Base-by-base conservation (phyloP, 2,797 vertebrate genomes). In the Crypturellus tataupa region DNA sequence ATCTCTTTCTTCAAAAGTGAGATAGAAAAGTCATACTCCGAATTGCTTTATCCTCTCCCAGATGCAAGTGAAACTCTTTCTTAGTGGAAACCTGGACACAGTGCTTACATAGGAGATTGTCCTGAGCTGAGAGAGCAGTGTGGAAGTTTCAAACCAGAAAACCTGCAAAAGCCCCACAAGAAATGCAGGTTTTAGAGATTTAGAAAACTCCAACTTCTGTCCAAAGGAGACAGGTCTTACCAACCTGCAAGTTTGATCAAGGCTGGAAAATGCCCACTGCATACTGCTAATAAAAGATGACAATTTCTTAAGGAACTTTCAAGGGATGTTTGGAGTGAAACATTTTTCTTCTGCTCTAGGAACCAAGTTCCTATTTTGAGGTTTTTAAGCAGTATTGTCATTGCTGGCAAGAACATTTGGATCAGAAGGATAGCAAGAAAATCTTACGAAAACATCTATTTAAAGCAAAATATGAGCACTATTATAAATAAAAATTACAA, bases 81-180 rank as follows among this genome's bases (percentile, higher is more conserved):
- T 93, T 76, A 72, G 80, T 68, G 14, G 80, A 96, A 78, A 92
- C n/a, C 70, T 90, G 15, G 39, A 53, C 12, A 87, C 40, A 44
- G 31, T 58, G 8, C 42, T 20, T 60, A 40, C 12, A 59, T 6
- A 10, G 31, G 6, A 56, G 4, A 31, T 47, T 75, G 11, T 20
- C 12, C 37, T 27, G 23, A 90, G 4, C 27, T 80, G 35, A 11
- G 3, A 17, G 64, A 5, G 6, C 3, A 75, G 51, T 16, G 27
- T 31, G 33, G 80, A 67, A 35, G 33, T 47, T n/a, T 53, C 39
- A 90, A n/a, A 15, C 13, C 27, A 21, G 51, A 3, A 3, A 83
- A 1, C 4, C 10, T 67, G 77, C 73, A 35, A 47, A 84, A 86
- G 29, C 10, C 19, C n/a, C n/a, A 6, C 68, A 35, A 39, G 27